Percentiles rank a stretch among this genome's conserved stretches.
Evolutionary conservation across 2,113 vertebrate species (phyloP).

Genomic region (Rousettus leschenaultii): DNA sequence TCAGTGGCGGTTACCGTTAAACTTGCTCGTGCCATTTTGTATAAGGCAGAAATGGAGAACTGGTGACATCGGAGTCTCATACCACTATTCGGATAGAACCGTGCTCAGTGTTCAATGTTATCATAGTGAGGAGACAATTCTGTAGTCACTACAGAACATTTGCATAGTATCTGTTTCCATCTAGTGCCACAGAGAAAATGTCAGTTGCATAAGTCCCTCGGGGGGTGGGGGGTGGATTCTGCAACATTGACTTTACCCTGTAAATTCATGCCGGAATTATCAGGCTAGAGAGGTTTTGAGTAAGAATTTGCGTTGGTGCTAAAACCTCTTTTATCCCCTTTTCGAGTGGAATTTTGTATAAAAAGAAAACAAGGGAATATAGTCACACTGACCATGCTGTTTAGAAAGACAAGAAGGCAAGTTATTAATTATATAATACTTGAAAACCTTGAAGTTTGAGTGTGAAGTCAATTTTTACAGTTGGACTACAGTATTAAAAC

Average conservation of each 20-base stretch:
- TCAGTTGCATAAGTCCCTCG: neutral
- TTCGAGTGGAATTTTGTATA: neutral
- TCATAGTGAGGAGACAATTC: constrained; percentile 7
- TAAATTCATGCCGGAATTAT: neutral
- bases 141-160: neutral
- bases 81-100: neutral
- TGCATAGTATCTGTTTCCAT: neutral
- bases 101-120: neutral
- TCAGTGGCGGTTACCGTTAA: neutral
- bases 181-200: constrained; percentile 1
- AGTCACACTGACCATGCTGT: neutral
- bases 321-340: neutral
- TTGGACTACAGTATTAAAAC: neutral
- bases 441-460: neutral
- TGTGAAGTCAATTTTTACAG: neutral
- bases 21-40: neutral
- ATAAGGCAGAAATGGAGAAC: neutral
- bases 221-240: neutral
- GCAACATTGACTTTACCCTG: neutral
- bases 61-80: neutral
- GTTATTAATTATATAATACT: neutral
- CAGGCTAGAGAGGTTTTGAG: neutral
- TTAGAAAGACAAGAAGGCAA: neutral
- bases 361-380: neutral
- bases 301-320: neutral